phyloP scores from a whole-genome alignment of 2,797 vertebrate species.

The Mormyrops attenuatus region DNA sequence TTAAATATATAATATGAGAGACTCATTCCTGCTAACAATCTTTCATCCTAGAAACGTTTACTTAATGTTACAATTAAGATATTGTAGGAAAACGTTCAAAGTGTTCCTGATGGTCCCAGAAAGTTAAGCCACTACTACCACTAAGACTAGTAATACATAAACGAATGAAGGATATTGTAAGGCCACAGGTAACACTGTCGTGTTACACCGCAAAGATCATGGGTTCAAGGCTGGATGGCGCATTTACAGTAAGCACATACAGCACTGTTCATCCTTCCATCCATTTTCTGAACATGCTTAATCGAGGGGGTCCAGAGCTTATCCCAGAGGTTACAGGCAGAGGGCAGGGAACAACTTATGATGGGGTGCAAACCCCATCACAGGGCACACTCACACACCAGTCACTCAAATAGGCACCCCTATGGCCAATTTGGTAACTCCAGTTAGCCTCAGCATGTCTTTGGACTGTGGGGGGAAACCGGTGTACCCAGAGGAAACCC shows the following conservation, averaged over 20 bases:
- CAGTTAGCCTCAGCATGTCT: not conserved
- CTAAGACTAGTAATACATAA: not conserved
- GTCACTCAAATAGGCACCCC: not conserved
- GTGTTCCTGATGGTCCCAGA: slow-evolving; percentile 16
- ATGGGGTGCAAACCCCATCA: not conserved
- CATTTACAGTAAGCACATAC: not conserved
- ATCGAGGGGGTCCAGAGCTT: not conserved
- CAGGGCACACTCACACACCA: not conserved
- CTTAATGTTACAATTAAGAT: not conserved
- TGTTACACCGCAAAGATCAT: no score
- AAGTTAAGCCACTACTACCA: not conserved
- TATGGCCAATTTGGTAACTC: not conserved
- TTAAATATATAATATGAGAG: slow-evolving; percentile 17
- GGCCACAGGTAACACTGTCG: not conserved
- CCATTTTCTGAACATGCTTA: no score
- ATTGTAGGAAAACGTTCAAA: slow-evolving; percentile 6
- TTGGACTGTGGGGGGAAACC: not conserved
- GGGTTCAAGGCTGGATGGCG: no score
- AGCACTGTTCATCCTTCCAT: not conserved
- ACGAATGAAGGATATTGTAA: not conserved
- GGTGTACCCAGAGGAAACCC: not conserved
- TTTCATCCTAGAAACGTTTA: slow-evolving; percentile 31
- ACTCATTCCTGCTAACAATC: not conserved
- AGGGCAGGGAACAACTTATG: not conserved
- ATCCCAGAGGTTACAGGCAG: not conserved